Evolutionary conservation across 2,888 invertebrate species (phyloP), one percentile per base, ranked within the genome.

Genomic region (Lasioglossum villosulum): DNA sequence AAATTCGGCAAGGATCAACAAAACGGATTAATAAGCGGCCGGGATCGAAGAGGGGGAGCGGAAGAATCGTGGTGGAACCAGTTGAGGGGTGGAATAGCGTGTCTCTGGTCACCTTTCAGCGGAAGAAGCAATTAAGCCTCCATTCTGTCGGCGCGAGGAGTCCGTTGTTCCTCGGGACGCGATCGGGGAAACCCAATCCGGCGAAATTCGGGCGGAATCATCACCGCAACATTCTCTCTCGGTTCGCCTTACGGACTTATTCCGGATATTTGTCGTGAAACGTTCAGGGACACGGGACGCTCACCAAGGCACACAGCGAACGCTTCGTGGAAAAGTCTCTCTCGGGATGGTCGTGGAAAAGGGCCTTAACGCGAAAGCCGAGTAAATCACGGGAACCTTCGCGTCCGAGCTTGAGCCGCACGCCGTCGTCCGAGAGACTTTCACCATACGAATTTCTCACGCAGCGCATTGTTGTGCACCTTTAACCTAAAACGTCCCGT

Each of bases 381-480:
- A 56, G 75, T 52, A 84, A 78, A 59, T 76, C 75, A 84, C 83
- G 77, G 77, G 84, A 88, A 90, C 77, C 82, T 86, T 88, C 77
- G 86, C 83, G 83, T 81, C 76, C 73, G 71, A 89, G 84, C 87
- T 85, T 79, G 82, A 80, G 66, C 82, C 73, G 73, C 83, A 75
- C 86, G 76, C 82, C 84, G 85, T 79, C 84, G 85, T 79, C 75
- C 83, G 78, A 70, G 72, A 80, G 82, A 92, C 92, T 92, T 93
- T 92, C 92, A 92, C 93, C 89, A 68, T 86, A 82, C 71, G 85
- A 80, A 83, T 87, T 89, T 91, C 83, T 89, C 88, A 75, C 80
- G 75, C 76, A 78, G 78, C 82, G 88, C 91, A 90, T 89, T 87
- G 82, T 75, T 82, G 52, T 80, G 72, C 72, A 56, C 37, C 73